Evolutionary conservation across 2,113 vertebrate genomes (phyloP), one percentile per base, ranked within the genome.

Genomic region (Glaucidium brasilianum): DNA sequence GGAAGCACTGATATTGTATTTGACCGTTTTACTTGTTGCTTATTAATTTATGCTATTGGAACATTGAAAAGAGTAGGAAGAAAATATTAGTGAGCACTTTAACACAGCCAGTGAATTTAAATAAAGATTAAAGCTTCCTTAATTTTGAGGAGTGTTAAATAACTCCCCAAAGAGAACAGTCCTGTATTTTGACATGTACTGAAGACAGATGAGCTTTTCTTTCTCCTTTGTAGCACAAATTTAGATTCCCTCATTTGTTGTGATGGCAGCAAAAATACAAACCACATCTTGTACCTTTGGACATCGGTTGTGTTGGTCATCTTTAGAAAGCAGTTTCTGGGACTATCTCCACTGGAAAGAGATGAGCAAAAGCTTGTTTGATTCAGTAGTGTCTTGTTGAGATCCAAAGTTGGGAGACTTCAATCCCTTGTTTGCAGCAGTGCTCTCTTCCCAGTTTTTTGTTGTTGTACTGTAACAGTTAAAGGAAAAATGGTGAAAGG

Each of bases 11-110:
- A 78, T 94, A 64, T 5, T 86, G 29, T 88, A 45, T 25, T 89
- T 91, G 81, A 79, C 78, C 2, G 1, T 85, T 87, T 92, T 68
- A 81, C 80, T 95, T 95, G 74, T 94, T 91, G 59, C 58, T 96
- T 94, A 81, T 87, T 92, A 91, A 88, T 94, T 92, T 94, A 67
- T 87, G 75, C 47, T 78, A 5, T 55, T 73, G 56, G 64, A 87
- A 64, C 50, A 64, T 32, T 90, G 84, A 68, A 91, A 93, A 69
- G 64, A 64, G 49, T 52, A 67, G 50, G 75, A 82, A 64, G 69
- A 81, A 77, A 53, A 35, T 49, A 49, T 82, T 45, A 73, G 34
- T 86, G 78, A 76, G n/a, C 17, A 9, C 79, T 81, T 55, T n/a
- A 91, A 86, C 17, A 27, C 34, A 58, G 39, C 12, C 58, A 79